Conservation (phyloP, 2,888 invertebrate species). For the Chrysomela aeneicollis region DNA sequence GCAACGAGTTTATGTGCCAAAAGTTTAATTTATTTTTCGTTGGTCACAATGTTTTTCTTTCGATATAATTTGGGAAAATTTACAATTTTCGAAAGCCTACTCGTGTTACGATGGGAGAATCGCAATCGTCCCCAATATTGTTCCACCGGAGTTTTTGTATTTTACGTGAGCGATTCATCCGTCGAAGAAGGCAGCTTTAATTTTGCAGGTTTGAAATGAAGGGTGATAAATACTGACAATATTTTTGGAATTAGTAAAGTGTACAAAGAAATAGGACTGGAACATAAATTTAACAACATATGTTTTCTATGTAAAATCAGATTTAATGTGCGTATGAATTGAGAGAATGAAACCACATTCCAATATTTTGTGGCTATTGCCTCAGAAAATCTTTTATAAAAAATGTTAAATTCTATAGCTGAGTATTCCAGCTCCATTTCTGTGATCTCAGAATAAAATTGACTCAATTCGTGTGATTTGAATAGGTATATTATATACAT, state of each 20-base stretch:
- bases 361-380: constrained; percentile 46
- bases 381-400: constrained; percentile 46
- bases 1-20: constrained; percentile 47
- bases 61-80: constrained; percentile 24
- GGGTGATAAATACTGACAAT: constrained; percentile 50
- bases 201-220: constrained; percentile 42
- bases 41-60: constrained; percentile 32
- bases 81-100: constrained; percentile 20
- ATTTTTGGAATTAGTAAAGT: constrained; percentile 30
- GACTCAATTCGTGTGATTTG: constrained; percentile 58
- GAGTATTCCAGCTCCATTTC: constrained; percentile 60
- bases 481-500: constrained; percentile 43
- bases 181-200: constrained; percentile 52
- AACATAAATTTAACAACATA: constrained; percentile 11
- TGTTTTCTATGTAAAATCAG: neutral
- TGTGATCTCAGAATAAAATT: constrained; percentile 60
- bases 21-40: constrained; percentile 39
- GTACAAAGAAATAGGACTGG: constrained; percentile 26
- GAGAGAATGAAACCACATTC: constrained; percentile 43
- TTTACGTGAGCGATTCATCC: neutral
- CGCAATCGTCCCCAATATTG: neutral
- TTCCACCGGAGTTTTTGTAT: neutral
- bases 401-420: constrained; percentile 43
- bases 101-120: neutral
- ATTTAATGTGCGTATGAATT: constrained; percentile 9